Evolutionary conservation across 2,888 invertebrate species (phyloP).

Genomic region (Heliconius ethilla): DNA sequence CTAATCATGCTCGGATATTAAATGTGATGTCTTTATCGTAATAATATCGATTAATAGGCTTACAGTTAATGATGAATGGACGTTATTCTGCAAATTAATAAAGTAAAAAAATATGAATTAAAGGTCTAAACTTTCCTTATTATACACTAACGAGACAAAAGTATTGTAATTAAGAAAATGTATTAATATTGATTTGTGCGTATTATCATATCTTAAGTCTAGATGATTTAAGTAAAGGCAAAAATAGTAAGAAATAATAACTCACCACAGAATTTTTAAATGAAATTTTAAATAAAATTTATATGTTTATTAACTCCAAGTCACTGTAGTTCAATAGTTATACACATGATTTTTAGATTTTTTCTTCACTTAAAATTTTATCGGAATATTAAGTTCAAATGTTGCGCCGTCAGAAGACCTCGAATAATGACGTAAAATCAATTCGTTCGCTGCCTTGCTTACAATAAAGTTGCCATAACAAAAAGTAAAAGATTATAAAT

Average conservation of each 20-base stretch:
- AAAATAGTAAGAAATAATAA: constrained; percentile 10
- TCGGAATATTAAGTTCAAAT: constrained; percentile 66
- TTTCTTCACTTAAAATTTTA: constrained; percentile 52
- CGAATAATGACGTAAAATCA: constrained; percentile 69
- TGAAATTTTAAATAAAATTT: constrained; percentile 12
- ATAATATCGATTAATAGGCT: constrained; percentile 1
- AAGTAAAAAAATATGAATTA: constrained; percentile 11
- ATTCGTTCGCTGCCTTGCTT: constrained; percentile 49
- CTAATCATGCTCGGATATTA: neutral
- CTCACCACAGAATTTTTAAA: constrained; percentile 32
- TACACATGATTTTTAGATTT: constrained; percentile 40
- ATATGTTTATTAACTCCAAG: constrained; percentile 20
- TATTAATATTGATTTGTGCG: neutral
- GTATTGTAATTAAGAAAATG: neutral
- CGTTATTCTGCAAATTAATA: neutral
- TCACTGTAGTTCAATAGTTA: constrained; percentile 29
- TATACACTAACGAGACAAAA: neutral
- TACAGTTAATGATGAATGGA: neutral
- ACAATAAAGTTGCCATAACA: constrained; percentile 40
- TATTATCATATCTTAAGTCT: neutral
- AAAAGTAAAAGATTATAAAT: constrained; percentile 1
- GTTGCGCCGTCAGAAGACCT: constrained; percentile 72
- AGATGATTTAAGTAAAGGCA: neutral
- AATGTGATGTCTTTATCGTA: neutral
- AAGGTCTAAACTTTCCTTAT: neutral